A percentile compares a stretch with the other conserved stretches of the same genome.
phyloP scores from a whole-genome alignment of 2,113 vertebrate genomes.

The Propithecus coquereli region DNA sequence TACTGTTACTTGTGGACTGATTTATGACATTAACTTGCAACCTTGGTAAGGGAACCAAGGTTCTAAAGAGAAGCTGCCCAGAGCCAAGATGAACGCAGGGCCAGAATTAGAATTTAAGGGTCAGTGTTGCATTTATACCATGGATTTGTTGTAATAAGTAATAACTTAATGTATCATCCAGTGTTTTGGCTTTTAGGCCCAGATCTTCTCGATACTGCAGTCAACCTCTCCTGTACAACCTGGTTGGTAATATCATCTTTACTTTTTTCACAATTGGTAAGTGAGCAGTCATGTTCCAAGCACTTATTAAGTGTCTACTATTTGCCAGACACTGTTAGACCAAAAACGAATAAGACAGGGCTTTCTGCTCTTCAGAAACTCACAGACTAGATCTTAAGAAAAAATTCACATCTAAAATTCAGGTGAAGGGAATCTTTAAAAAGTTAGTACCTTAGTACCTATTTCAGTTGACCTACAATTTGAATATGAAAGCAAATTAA shows the following conservation, averaged over 20 bases:
- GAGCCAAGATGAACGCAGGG: neutral
- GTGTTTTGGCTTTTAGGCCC: slow-evolving; percentile 53
- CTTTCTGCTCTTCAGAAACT: neutral
- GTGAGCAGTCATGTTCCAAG: neutral
- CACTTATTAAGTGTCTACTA: neutral
- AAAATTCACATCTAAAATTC: neutral
- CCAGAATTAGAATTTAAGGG: neutral
- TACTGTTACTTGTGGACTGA: neutral
- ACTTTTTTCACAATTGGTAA: slow-evolving; percentile 69
- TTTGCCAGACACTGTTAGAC: neutral
- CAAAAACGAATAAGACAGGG: neutral
- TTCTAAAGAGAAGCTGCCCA: neutral
- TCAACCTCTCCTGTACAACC: slow-evolving; percentile 74
- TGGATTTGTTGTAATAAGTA: neutral
- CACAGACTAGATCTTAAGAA: neutral
- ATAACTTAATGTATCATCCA: neutral
- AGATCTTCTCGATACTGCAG: slow-evolving; percentile 71
- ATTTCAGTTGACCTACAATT: neutral
- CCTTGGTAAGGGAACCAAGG: neutral
- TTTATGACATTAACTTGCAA: neutral
- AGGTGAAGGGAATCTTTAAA: neutral
- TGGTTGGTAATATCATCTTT: slow-evolving; percentile 67
- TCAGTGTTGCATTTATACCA: no score
- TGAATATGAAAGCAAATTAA: slow-evolving; percentile 23
- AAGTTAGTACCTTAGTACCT: neutral